phyloP scores from a whole-genome alignment of 2,888 invertebrate species.

The Argynnis bischoffii region DNA sequence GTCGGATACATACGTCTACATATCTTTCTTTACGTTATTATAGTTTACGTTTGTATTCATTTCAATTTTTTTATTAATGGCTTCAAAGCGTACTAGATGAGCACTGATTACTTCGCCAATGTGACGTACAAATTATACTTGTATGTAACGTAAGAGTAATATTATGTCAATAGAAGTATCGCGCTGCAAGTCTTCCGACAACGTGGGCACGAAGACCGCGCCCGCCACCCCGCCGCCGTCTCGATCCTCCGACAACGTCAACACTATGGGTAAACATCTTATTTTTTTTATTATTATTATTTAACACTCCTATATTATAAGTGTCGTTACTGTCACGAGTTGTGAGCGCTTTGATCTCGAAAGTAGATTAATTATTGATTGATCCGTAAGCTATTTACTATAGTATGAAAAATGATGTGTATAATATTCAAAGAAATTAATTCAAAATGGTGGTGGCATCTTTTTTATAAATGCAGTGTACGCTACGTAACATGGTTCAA shows the following conservation, averaged over 20 bases:
- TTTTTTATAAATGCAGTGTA: too few species aligned
- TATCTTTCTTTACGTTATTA: background rate
- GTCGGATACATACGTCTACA: background rate
- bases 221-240: conserved; percentile 74
- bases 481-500: too few species aligned
- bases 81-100: too few species aligned
- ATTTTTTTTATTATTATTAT: background rate
- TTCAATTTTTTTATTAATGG: too few species aligned
- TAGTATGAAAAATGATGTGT: too few species aligned
- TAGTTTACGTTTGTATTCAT: too few species aligned
- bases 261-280: conserved; percentile 68
- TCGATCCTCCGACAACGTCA: conserved; percentile 76
- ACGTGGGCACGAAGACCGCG: conserved; percentile 62
- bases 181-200: conserved; percentile 76
- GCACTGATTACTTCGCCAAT: too few species aligned
- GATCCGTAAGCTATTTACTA: too few species aligned
- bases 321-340: background rate
- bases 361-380: too few species aligned
- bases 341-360: background rate
- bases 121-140: too few species aligned
- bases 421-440: too few species aligned
- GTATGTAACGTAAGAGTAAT: background rate
- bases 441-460: too few species aligned
- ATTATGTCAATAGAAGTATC: conserved; percentile 64
- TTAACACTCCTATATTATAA: conserved; percentile 1